phyloP scores from a whole-genome alignment of 2,888 invertebrate species.

The Parnassius mnemosyne region DNA sequence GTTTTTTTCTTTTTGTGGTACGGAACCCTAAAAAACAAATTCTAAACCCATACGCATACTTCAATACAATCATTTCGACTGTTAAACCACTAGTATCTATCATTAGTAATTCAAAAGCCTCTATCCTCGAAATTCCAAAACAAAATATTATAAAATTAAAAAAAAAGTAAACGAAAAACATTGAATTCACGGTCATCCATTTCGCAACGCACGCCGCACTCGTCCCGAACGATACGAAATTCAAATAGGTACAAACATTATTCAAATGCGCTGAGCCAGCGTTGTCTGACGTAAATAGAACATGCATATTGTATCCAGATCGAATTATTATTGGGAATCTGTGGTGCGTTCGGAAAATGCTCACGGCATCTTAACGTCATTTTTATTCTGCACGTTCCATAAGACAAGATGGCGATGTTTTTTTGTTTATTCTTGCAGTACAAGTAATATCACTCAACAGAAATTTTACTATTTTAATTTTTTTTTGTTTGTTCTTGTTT shows the following conservation, averaged over 20 bases:
- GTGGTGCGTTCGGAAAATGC: conserved; percentile 18
- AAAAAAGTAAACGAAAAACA: neutral
- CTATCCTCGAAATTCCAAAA: no score
- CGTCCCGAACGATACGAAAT: conserved; percentile 22
- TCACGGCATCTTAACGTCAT: neutral
- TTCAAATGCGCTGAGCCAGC: conserved; percentile 28
- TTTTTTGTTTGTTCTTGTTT: no score
- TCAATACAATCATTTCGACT: no score
- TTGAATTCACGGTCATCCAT: conserved; percentile 23
- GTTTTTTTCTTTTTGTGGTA: no score
- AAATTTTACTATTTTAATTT: no score
- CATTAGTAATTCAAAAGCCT: no score
- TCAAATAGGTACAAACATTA: conserved; percentile 32
- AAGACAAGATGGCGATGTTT: no score
- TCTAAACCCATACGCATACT: no score
- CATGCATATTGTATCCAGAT: conserved; percentile 42
- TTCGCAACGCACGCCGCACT: conserved; percentile 15
- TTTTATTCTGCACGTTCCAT: neutral
- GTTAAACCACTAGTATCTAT: no score
- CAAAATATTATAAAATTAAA: neutral
- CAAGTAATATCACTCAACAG: no score
- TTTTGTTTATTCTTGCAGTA: no score
- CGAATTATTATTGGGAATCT: conserved; percentile 23
- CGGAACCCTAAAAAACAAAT: no score
- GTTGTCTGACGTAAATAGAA: conserved; percentile 36